Conservation (phyloP, 2,888 invertebrate species). For the Bellardia bayeri region DNA sequence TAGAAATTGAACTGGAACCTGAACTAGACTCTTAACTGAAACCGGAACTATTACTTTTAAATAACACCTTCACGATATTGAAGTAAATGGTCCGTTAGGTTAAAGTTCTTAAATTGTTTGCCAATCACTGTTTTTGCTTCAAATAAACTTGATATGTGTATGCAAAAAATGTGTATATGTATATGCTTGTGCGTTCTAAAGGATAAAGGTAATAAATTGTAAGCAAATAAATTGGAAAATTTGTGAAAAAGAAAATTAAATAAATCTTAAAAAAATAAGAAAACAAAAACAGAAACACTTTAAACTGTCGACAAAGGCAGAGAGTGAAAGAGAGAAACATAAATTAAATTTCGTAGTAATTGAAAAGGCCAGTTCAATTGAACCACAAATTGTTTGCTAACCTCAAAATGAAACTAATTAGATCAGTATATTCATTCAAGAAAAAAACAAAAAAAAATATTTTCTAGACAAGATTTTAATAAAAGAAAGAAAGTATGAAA, state of each 20-base stretch:
- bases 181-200: conserved; percentile 1
- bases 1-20: too few species aligned
- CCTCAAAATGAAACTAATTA: background rate
- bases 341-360: background rate
- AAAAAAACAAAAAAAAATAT: background rate
- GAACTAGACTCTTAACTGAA: too few species aligned
- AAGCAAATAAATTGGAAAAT: conserved; percentile 44
- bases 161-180: background rate
- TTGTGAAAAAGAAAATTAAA: conserved; percentile 14
- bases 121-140: background rate
- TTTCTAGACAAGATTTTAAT: too few species aligned
- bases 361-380: background rate
- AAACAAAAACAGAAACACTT: background rate
- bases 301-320: conserved; percentile 1
- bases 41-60: too few species aligned
- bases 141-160: conserved; percentile 5
- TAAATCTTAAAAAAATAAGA: background rate
- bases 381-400: background rate
- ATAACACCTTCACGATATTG: too few species aligned
- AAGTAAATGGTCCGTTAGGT: too few species aligned
- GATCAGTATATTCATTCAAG: background rate
- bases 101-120: too few species aligned
- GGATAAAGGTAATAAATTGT: conserved; percentile 53
- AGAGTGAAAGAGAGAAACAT: background rate
- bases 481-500: too few species aligned